phyloP scores from a whole-genome alignment of 2,113 vertebrate genomes.

The Thermophis baileyi region DNA sequence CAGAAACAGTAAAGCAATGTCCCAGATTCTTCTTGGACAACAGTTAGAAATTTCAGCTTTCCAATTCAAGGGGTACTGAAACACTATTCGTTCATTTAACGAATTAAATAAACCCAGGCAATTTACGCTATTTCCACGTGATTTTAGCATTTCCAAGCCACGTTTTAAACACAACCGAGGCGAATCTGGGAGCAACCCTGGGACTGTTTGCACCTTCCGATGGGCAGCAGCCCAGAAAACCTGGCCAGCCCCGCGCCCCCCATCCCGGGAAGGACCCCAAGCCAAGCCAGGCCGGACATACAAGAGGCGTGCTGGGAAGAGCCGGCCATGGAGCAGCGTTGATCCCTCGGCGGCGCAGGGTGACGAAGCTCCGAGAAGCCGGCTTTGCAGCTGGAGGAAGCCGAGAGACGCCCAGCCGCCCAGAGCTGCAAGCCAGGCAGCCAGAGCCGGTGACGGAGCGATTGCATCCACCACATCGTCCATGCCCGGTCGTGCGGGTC shows the following conservation, averaged over 20 bases:
- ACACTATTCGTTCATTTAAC: neutral
- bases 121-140: neutral
- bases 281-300: neutral
- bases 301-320: neutral
- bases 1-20: neutral
- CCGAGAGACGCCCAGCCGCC: too few species aligned
- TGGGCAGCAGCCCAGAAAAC: neutral
- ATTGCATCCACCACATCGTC: constrained; percentile 7
- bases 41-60: neutral
- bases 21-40: neutral
- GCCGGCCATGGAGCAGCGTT: neutral
- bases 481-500: neutral
- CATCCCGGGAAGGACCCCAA: neutral
- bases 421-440: neutral
- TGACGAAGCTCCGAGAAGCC: too few species aligned
- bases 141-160: neutral
- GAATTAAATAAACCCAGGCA: neutral
- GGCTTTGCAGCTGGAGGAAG: neutral
- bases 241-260: neutral
- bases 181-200: neutral
- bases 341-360: neutral
- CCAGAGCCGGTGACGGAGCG: neutral
- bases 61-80: neutral
- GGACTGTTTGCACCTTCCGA: neutral
- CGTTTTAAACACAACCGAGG: neutral